phyloP scores from a whole-genome alignment of 2,113 vertebrate genomes.

The Asarcornis scutulata region DNA sequence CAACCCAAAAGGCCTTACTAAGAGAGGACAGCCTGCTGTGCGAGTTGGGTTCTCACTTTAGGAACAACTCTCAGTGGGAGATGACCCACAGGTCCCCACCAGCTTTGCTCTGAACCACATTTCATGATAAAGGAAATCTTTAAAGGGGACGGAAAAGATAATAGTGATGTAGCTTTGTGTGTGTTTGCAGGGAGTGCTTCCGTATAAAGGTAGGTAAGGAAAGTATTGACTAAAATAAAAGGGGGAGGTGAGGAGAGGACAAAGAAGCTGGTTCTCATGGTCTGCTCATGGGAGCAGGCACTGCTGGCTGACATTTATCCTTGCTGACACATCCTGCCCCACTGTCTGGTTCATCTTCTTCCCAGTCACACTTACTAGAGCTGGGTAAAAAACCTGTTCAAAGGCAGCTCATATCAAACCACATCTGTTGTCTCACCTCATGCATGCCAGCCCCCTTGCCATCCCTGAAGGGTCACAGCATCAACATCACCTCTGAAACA shows the following conservation, averaged over 20 bases:
- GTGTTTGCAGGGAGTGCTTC: neutral
- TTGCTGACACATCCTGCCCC: neutral
- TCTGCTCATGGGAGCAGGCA: neutral
- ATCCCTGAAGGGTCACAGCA: neutral
- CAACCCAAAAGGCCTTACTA: neutral
- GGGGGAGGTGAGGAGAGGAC: neutral
- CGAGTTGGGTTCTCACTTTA: neutral
- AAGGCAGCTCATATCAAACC: neutral
- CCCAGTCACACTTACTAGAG: neutral
- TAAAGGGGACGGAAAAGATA: neutral
- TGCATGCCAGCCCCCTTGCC: fast-evolving
- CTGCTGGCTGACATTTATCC: neutral
- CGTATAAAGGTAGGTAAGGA: neutral
- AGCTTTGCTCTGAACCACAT: neutral
- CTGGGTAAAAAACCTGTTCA: neutral
- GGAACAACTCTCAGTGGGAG: neutral
- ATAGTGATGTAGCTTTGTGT: neutral
- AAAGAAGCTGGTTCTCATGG: neutral
- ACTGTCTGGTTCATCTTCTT: neutral
- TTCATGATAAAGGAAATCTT: neutral
- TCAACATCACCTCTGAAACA: neutral
- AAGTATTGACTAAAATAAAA: neutral
- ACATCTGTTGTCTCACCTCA: neutral
- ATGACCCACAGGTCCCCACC: neutral
- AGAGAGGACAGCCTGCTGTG: neutral